A percentile compares a stretch with the other conserved stretches of the same genome.
phyloP scores from a whole-genome alignment of 2,113 vertebrate species.

The Xenopus borealis region DNA sequence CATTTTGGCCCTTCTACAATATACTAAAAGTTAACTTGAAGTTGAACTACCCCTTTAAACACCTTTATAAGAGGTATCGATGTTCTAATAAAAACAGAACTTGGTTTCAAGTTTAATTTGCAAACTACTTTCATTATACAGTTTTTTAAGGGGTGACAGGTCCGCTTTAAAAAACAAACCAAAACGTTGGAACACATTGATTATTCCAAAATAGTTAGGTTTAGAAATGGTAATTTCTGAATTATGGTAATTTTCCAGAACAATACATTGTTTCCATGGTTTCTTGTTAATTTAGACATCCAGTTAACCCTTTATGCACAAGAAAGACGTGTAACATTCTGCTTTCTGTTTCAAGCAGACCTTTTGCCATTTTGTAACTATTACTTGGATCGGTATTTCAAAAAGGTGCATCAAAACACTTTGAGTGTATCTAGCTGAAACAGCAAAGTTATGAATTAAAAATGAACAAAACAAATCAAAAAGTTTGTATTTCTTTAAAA shows the following conservation, averaged over 20 bases:
- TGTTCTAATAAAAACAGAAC: too few species aligned
- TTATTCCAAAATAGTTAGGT: background rate
- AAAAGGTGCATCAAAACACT: constrained; percentile 78
- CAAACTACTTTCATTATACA: too few species aligned
- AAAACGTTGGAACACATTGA: background rate
- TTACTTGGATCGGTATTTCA: constrained; percentile 75
- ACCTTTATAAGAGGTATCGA: too few species aligned
- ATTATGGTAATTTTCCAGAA: background rate
- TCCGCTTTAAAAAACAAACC: too few species aligned
- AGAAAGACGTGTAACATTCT: background rate
- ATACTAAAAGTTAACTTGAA: too few species aligned
- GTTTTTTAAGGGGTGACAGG: too few species aligned
- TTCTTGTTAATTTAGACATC: background rate
- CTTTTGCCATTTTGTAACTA: constrained; percentile 54
- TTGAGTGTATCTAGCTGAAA: constrained; percentile 70
- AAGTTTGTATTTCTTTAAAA: constrained; percentile 52
- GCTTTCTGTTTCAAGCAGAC: background rate
- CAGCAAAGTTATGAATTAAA: constrained; percentile 71
- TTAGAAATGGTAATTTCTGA: background rate
- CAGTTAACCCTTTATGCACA: background rate
- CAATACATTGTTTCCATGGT: too few species aligned
- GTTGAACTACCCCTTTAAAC: too few species aligned
- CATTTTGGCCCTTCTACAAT: too few species aligned
- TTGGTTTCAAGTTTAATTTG: too few species aligned
- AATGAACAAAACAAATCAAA: constrained; percentile 47